Evolutionary conservation across 1,140 invertebrate species (phyloP), one percentile per base, ranked within the genome.

Genomic region (Apis florea): DNA sequence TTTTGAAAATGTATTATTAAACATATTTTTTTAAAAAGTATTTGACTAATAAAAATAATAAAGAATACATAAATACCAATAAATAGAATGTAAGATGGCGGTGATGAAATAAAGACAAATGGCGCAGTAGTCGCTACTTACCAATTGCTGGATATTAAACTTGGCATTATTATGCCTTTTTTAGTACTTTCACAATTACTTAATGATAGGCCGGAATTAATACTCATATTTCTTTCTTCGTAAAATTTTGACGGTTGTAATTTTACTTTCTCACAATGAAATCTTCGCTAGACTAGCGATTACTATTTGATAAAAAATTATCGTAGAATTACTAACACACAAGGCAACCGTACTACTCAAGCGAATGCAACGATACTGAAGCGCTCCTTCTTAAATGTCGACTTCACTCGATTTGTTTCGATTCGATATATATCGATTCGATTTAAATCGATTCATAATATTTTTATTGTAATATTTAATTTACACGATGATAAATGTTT

Each of bases 131-230:
- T 73, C 51, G 40, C 24, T 88, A 93, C 93, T 93, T 79, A 94
- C 93, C 92, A 93, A 93, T 93, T 92, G 90, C 91, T 93, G 64
- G 92, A 93, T 88, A 93, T 92, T 93, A 94, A 93, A 92, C 92
- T 92, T 51, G 93, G 93, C 93, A 94, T 94, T 84, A 88, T 93
- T 78, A 92, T 89, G 85, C 90, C 90, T 86, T 93, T 93, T 91
- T 94, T 93, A 94, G 90, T 94, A 89, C 89, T 92, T 90, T 92
- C 91, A 90, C 92, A 93, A 91, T 93, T 92, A 93, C 90, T 93
- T 91, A 94, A 93, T 89, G 92, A 89, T 89, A 91, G 86, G 90
- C 83, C 90, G 82, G 92, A 92, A 89, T 92, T 93, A 93, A 93
- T 93, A 93, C 88, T 94, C 93, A 94, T 94, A 89, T 91, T 94